A percentile compares a stretch with the other conserved stretches of the same genome.
phyloP scores from a whole-genome alignment of 2,888 invertebrate species.

The Drymonia ruficornis region DNA sequence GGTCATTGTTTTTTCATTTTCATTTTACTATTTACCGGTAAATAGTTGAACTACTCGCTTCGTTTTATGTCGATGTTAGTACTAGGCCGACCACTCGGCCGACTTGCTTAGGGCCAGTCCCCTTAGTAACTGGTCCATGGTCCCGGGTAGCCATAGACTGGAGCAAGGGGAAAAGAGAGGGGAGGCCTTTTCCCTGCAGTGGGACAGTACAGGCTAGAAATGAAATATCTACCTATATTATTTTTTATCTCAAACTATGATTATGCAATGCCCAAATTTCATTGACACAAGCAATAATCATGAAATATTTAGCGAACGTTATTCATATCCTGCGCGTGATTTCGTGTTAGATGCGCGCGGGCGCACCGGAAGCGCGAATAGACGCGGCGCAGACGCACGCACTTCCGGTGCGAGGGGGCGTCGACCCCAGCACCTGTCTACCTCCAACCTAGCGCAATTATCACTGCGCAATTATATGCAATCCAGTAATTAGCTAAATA shows the following conservation, averaged over 20 bases:
- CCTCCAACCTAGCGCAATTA: conserved; percentile 5
- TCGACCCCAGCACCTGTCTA: conserved; percentile 74
- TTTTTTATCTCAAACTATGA: background rate
- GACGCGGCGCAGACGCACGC: conserved; percentile 81
- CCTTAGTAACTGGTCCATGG: too few species aligned
- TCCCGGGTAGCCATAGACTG: too few species aligned
- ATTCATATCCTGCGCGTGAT: conserved; percentile 48
- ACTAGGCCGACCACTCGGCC: too few species aligned
- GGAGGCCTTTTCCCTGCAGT: too few species aligned
- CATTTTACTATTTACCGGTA: too few species aligned
- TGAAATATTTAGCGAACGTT: conserved; percentile 40
- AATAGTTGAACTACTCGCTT: too few species aligned
- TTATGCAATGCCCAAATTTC: conserved; percentile 8
- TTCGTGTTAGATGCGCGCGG: conserved; percentile 59
- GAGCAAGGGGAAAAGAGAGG: too few species aligned
- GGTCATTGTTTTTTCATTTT: too few species aligned
- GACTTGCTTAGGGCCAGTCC: too few species aligned
- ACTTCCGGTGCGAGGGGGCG: conserved; percentile 74
- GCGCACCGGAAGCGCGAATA: conserved; percentile 79
- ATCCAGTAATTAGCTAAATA: conserved; percentile 4
- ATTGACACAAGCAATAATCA: conserved; percentile 31
- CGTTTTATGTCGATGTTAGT: too few species aligned
- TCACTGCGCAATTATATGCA: conserved; percentile 8
- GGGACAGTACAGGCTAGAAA: too few species aligned
- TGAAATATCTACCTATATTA: too few species aligned